A percentile compares a stretch with the other conserved stretches of the same genome.
phyloP scores from a whole-genome alignment of 2,797 vertebrate genomes.

The Euthynnus affinis region DNA sequence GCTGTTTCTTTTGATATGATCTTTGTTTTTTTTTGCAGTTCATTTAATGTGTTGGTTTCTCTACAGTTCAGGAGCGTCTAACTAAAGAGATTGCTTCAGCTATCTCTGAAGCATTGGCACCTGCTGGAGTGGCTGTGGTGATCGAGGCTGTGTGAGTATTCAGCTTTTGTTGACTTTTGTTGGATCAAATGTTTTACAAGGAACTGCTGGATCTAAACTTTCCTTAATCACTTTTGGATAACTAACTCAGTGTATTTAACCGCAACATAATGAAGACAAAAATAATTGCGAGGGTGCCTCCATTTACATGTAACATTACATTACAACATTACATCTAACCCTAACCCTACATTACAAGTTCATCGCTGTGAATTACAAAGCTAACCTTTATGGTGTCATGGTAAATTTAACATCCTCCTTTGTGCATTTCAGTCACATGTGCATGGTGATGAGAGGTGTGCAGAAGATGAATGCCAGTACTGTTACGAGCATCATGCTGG shows the following conservation, averaged over 20 bases:
- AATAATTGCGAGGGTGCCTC: not conserved
- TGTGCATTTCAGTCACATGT: constrained; percentile 76
- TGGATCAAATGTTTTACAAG: too few species aligned
- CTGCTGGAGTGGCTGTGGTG: constrained; percentile 82
- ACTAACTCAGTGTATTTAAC: not conserved
- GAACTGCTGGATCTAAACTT: too few species aligned
- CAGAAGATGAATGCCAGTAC: constrained; percentile 83
- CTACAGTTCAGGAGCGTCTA: constrained; percentile 86
- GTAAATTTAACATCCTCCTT: not conserved
- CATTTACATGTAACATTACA: too few species aligned
- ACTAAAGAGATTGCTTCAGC: constrained; percentile 85
- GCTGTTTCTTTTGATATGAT: not conserved
- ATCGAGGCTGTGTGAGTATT: constrained; percentile 84
- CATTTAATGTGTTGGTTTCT: not conserved
- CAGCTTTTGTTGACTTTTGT: too few species aligned
- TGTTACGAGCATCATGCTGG: constrained; percentile 71
- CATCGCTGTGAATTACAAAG: constrained; percentile 44
- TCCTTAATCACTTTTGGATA: not conserved
- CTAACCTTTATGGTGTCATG: not conserved
- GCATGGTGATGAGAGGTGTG: constrained; percentile 79
- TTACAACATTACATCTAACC: too few species aligned
- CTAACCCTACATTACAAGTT: not conserved
- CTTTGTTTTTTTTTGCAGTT: not conserved
- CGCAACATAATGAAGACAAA: not conserved
- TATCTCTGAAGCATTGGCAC: constrained; percentile 83